phyloP scores from a whole-genome alignment of 2,888 invertebrate genomes.

The Diloba caeruleocephala region DNA sequence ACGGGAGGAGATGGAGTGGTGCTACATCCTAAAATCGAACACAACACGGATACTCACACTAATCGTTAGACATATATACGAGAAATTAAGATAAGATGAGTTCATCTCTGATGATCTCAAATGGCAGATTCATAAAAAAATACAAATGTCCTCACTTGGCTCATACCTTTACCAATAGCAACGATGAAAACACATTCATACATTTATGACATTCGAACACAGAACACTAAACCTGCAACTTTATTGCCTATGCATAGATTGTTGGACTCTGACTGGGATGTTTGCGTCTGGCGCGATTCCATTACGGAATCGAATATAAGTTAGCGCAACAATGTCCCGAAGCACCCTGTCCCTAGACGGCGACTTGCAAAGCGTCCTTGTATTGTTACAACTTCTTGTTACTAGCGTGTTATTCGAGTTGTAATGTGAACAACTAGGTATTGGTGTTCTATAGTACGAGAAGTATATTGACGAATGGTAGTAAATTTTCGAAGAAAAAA shows the following conservation, averaged over 20 bases:
- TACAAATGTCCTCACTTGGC: no score
- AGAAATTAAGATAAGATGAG: no score
- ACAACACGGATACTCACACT: no score
- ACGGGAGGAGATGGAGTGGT: no score
- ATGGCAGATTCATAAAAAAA: no score
- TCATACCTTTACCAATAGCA: no score
- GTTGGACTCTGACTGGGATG: constrained; percentile 32
- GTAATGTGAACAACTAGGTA: constrained; percentile 10
- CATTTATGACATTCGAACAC: constrained; percentile 17
- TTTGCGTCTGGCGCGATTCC: constrained; percentile 59
- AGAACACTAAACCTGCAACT: constrained; percentile 27
- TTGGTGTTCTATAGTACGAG: constrained; percentile 3
- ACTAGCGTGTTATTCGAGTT: constrained; percentile 61
- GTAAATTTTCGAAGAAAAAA: no score
- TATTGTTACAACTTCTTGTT: constrained; percentile 65
- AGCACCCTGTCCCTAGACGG: constrained; percentile 50
- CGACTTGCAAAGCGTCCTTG: constrained; percentile 57
- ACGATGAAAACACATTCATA: constrained; percentile 24
- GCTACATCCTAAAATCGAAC: no score
- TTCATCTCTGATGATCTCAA: no score
- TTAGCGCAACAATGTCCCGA: constrained; percentile 63
- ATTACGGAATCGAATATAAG: constrained; percentile 74
- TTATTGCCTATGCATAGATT: constrained; percentile 47
- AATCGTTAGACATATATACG: no score
- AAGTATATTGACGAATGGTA: no score